phyloP scores from a whole-genome alignment of 2,888 invertebrate genomes.

The Oxystoma pomonae region DNA sequence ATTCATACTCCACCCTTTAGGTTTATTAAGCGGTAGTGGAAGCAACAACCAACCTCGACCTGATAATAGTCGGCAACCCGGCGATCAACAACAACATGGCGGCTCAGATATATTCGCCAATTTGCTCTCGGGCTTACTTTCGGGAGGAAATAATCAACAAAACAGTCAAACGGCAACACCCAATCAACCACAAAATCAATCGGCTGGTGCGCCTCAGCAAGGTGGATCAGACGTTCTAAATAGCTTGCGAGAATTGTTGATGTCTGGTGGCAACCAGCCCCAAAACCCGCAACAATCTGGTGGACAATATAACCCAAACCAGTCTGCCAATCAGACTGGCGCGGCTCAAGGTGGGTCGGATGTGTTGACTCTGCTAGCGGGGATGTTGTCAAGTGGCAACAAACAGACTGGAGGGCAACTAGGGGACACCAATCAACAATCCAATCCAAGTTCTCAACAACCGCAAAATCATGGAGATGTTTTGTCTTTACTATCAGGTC shows the following conservation, averaged over 20 bases:
- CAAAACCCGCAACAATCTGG: too few species aligned
- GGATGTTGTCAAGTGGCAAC: slow-evolving; percentile 2
- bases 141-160: slow-evolving; percentile 13
- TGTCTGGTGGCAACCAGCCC: not conserved
- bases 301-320: not conserved
- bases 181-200: slow-evolving; percentile 3
- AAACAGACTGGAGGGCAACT: slow-evolving; percentile 4
- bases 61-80: slow-evolving; percentile 4
- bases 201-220: not conserved
- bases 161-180: slow-evolving; percentile 5
- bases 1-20: slow-evolving; percentile 1
- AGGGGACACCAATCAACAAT: slow-evolving; percentile 1
- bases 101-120: slow-evolving; percentile 11
- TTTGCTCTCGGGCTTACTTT: slow-evolving; percentile 23
- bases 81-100: slow-evolving; percentile 11
- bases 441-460: slow-evolving; percentile 4
- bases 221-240: not conserved
- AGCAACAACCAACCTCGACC: slow-evolving; percentile 1
- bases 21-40: slow-evolving; percentile 12
- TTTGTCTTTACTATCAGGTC: not conserved
- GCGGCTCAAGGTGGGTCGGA: slow-evolving; percentile 5
- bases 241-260: not conserved
- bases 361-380: slow-evolving; percentile 10
- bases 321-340: not conserved
- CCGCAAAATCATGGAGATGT: slow-evolving; percentile 2